Evolutionary conservation across 1,140 invertebrate species (phyloP), one percentile per base, ranked within the genome.

Genomic region (Drosophila bocqueti): DNA sequence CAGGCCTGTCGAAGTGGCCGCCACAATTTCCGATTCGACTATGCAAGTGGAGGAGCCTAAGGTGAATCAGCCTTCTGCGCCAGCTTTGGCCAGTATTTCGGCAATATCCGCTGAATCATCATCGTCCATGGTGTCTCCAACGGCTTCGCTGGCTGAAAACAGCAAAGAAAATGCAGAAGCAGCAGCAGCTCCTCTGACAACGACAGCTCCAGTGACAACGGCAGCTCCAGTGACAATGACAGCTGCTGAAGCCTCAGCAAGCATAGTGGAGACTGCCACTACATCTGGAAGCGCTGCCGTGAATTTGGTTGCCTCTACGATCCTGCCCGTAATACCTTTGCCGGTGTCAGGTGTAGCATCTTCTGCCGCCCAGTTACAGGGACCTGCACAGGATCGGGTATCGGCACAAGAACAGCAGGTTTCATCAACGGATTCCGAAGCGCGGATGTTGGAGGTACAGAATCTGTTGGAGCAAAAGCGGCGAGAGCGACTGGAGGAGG

Each of bases 401-500:
- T 38, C 29, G 11, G n/a, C n/a, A 34, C 18, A 42, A 13, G 60
- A 40, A 15, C 29, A 29, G 26, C 46, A 38, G 2, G 1, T 57
- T 11, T 31, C 11, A 47, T 34, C 3, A 7, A 40, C 24, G 40
- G 55, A 10, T 16, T 54, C 58, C 0, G 50, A 69, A 11, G 3
- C 50, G 8, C 55, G 59, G 0, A 45, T 64, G 36, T n/a, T 13
- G 10, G 76, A 84, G 9, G 68, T 79, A 5, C 80, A 81, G 15
- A 54, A 58, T 7, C 31, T 54, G 0, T 3, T 76, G 2, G 74
- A 76, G 5, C 21, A 84, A 16, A 77, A 68, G 26, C 29, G 57
- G 0, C 29, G 47, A 0, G 81, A 89, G 40, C 81, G 71, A 0
- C 9, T 66, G 38, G 66, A 79, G 29, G 72, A 79, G 46, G 74